phyloP scores from a whole-genome alignment of 2,888 invertebrate genomes.

The Limnephilus lunatus region DNA sequence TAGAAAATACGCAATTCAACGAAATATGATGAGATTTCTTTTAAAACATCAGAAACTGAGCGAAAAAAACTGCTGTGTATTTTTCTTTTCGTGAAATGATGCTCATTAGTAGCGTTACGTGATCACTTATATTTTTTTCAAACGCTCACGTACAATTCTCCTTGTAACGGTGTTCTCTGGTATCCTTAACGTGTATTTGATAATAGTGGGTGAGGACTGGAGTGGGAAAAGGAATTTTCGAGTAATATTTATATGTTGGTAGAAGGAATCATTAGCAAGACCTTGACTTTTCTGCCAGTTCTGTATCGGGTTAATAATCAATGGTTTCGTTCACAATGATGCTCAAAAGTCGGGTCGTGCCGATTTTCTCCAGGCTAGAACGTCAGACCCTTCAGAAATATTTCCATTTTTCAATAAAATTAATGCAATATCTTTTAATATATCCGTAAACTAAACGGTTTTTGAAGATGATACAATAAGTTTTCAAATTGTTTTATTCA shows the following conservation, averaged over 20 bases:
- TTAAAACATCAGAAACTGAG: neutral
- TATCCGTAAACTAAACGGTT: no score
- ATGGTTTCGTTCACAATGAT: neutral
- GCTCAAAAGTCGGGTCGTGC: no score
- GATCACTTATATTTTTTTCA: neutral
- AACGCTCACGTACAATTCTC: neutral
- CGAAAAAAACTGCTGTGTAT: neutral
- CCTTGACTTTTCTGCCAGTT: neutral
- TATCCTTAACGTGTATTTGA: neutral
- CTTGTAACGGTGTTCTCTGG: neutral
- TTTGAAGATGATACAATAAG: no score
- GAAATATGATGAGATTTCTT: neutral
- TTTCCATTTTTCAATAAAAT: no score
- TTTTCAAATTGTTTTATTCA: no score
- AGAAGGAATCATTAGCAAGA: neutral
- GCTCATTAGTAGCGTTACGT: neutral
- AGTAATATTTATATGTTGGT: neutral
- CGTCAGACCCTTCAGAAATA: no score
- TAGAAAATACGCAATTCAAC: neutral
- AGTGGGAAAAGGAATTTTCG: neutral
- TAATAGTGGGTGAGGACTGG: neutral
- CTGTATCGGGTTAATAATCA: neutral
- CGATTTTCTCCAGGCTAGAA: no score
- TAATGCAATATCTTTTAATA: no score
- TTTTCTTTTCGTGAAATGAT: neutral